Percentiles rank a stretch among this genome's conserved stretches.
Conservation (phyloP, 2,113 vertebrate species). For the Peromyscus polionotus region DNA sequence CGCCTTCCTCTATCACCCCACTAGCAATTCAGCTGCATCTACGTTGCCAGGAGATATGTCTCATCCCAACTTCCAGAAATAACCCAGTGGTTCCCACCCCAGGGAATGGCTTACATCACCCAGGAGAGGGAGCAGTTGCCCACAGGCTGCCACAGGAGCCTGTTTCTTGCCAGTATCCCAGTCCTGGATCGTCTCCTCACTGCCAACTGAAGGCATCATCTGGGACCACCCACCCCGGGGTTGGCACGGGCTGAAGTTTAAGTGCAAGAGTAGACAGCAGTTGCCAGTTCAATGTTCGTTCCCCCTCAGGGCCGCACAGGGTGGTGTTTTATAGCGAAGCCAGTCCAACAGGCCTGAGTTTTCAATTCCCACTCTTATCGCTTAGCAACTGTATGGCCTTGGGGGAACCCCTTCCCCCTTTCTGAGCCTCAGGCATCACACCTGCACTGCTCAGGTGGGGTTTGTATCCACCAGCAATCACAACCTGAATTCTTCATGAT, state of each 20-base stretch:
- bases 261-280: background rate
- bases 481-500: background rate
- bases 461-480: background rate
- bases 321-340: constrained; percentile 1
- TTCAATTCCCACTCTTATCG: background rate
- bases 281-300: constrained; percentile 3
- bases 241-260: constrained; percentile 23
- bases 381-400: constrained; percentile 50
- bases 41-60: constrained; percentile 79
- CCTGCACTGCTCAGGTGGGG: background rate
- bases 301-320: background rate
- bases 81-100: constrained; percentile 75
- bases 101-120: constrained; percentile 81
- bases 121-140: constrained; percentile 80
- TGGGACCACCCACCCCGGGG: constrained; percentile 66
- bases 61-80: constrained; percentile 83
- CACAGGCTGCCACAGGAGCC: constrained; percentile 31
- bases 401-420: constrained; percentile 22
- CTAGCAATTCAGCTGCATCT: constrained; percentile 64
- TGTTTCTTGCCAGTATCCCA: constrained; percentile 59
- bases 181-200: constrained; percentile 27
- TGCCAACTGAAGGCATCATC: constrained; percentile 39
- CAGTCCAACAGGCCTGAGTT: constrained; percentile 1
- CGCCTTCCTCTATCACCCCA: constrained; percentile 60
- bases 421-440: constrained; percentile 42